These are phyloP conservation scores for Sinonovacula constricta DNA, from an alignment of 1,140 invertebrate species.

Conservation along the genomic window DNA sequence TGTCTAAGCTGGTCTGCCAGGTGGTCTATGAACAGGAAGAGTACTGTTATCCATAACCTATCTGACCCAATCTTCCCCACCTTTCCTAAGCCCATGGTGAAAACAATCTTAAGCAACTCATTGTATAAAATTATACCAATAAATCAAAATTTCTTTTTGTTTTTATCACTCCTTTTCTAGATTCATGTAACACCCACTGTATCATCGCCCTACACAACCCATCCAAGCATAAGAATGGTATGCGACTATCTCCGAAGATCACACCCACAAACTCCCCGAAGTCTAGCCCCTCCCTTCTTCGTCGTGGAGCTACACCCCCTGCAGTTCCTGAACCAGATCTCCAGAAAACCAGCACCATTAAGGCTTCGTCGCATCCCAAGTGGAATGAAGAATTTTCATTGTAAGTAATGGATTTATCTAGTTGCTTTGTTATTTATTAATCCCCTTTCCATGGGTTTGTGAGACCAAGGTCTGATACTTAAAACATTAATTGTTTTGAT, in stretches of 20 bases:
- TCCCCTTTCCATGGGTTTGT: too few relatives aligned
- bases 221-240: slow-evolving; percentile 35
- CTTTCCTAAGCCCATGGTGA: too few relatives aligned
- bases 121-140: too few relatives aligned
- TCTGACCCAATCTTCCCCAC: too few relatives aligned
- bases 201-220: slow-evolving; percentile 50
- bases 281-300: slow-evolving; percentile 3
- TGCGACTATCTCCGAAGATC: slow-evolving; percentile 14
- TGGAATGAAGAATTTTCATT: slow-evolving; percentile 68
- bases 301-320: not conserved
- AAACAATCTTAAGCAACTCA: too few relatives aligned
- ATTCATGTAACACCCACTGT: slow-evolving; percentile 55
- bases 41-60: too few relatives aligned
- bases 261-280: slow-evolving; percentile 55
- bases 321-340: not conserved
- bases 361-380: slow-evolving; percentile 51
- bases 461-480: too few relatives aligned
- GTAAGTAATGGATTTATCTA: slow-evolving; percentile 46
- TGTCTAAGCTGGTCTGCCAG: too few relatives aligned
- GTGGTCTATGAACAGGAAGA: too few relatives aligned
- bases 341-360: slow-evolving; percentile 53
- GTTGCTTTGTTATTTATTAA: too few relatives aligned
- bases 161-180: slow-evolving; percentile 18
- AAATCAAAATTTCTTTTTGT: not conserved
- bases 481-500: too few relatives aligned